phyloP scores from a whole-genome alignment of 2,113 vertebrate species.

The Galemys pyrenaicus region DNA sequence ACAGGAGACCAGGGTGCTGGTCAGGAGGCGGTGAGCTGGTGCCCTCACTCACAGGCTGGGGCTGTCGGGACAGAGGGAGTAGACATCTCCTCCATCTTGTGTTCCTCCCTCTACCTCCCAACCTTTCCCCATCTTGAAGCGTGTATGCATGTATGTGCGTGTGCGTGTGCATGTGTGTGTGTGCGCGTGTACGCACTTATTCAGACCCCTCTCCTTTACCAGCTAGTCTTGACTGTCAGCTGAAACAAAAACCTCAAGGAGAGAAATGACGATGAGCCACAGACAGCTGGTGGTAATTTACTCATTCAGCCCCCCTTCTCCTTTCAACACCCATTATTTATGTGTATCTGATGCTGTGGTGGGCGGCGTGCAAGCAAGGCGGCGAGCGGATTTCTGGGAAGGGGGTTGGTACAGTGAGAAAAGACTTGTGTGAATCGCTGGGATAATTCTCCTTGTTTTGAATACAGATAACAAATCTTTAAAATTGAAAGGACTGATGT shows the following conservation, averaged over 20 bases:
- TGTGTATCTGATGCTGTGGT: slow-evolving; percentile 24
- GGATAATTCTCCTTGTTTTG: slow-evolving; percentile 33
- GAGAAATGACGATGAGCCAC: slow-evolving; percentile 61
- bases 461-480: neutral
- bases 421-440: slow-evolving; percentile 2
- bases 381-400: slow-evolving; percentile 47
- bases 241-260: slow-evolving; percentile 66
- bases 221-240: slow-evolving; percentile 59
- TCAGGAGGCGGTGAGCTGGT: neutral
- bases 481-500: neutral
- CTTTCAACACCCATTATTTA: slow-evolving; percentile 74
- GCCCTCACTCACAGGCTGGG: neutral
- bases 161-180: neutral
- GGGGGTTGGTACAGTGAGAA: neutral
- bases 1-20: neutral
- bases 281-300: slow-evolving; percentile 76
- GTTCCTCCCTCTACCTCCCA: neutral
- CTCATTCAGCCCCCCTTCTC: slow-evolving; percentile 10
- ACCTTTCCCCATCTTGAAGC: neutral
- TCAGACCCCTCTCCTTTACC: neutral
- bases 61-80: neutral
- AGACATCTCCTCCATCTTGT: neutral
- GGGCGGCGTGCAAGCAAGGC: neutral
- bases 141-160: too few relatives aligned
- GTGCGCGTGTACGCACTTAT: neutral